phyloP scores from a whole-genome alignment of 1,140 invertebrate genomes.

The Elysia chlorotica region DNA sequence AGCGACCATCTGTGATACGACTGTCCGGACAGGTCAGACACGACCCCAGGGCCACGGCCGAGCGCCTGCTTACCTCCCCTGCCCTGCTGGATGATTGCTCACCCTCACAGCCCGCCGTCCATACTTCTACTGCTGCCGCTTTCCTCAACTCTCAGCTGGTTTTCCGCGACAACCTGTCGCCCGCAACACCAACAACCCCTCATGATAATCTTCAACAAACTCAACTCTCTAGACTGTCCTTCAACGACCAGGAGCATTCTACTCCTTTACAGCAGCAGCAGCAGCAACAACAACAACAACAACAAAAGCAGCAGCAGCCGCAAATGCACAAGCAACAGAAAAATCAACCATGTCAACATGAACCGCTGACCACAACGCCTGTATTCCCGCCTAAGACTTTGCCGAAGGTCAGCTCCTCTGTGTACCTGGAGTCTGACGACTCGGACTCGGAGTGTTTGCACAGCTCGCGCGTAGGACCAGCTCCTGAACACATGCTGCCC shows the following conservation, averaged over 20 bases:
- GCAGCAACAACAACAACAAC: background rate
- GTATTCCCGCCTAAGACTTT: too few species aligned
- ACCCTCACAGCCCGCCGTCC: too few species aligned
- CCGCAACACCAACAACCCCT: background rate
- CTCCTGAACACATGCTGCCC: too few species aligned
- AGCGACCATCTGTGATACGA: too few species aligned
- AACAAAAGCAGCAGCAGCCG: background rate
- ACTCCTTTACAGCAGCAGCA: background rate
- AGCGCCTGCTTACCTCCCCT: too few species aligned
- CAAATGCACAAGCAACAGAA: background rate
- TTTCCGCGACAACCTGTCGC: background rate
- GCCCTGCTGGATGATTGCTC: too few species aligned
- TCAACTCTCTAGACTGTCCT: background rate
- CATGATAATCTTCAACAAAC: too few species aligned
- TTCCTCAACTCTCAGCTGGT: background rate
- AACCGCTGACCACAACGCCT: too few species aligned
- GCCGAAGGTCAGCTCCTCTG: background rate
- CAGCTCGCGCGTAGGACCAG: background rate
- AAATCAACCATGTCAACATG: too few species aligned
- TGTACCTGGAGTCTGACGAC: background rate
- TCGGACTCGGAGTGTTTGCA: slow-evolving; percentile 13
- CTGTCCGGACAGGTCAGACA: too few species aligned
- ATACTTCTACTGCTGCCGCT: background rate
- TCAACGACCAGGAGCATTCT: background rate
- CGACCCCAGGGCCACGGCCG: too few species aligned